Conservation (phyloP, 2,797 vertebrate species). For the Mallotus villosus region DNA sequence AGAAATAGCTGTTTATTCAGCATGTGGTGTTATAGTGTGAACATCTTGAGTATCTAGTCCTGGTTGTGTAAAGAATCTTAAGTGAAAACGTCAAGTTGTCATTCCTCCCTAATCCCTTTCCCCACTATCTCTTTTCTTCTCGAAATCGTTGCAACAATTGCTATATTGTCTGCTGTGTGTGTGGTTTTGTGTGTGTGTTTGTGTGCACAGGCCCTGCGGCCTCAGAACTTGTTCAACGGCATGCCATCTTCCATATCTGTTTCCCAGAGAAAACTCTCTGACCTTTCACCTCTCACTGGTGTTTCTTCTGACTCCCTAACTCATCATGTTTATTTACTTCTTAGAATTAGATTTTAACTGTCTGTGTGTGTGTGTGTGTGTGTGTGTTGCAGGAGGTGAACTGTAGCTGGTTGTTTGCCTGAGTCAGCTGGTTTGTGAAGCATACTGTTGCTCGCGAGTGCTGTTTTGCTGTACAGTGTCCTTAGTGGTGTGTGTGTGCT, state of each 20-base stretch:
- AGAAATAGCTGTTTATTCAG: no score
- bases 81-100: background rate
- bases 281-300: conserved; percentile 1
- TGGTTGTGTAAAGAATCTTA: background rate
- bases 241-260: background rate
- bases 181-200: conserved; percentile 2
- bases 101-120: background rate
- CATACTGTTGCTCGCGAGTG: background rate
- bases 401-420: no score
- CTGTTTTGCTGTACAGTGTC: background rate
- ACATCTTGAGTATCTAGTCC: background rate
- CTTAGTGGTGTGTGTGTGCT: background rate
- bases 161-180: background rate
- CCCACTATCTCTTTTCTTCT: background rate
- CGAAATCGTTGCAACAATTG: background rate
- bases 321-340: background rate
- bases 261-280: background rate
- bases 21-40: background rate
- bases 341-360: background rate
- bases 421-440: background rate
- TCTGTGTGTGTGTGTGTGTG: conserved; percentile 6
- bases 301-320: background rate
- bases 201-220: background rate
- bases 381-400: background rate
- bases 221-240: background rate